These are phyloP conservation scores for Tupaia tana DNA, from an alignment of 2,113 vertebrate genomes.

Conservation along the genomic window DNA sequence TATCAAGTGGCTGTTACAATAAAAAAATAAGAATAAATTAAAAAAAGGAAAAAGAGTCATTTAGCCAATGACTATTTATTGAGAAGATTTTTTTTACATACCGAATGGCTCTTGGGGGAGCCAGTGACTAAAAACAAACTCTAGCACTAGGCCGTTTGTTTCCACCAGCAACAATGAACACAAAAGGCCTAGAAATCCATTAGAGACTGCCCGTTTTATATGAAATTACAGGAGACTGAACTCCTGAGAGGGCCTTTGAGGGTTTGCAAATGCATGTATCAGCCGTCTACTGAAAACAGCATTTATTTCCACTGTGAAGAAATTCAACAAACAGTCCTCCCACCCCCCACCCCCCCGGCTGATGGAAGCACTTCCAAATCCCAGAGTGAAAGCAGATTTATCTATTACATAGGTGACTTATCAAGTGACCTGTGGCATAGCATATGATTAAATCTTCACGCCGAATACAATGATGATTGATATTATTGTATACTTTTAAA, in stretches of 20 bases:
- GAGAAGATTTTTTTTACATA: constrained; percentile 30
- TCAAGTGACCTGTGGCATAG: not conserved
- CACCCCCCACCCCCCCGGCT: no score
- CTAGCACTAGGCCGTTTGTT: not conserved
- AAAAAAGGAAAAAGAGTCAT: not conserved
- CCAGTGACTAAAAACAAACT: not conserved
- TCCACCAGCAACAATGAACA: not conserved
- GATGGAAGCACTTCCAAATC: not conserved
- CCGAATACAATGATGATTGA: not conserved
- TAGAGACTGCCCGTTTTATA: not conserved
- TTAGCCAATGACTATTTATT: not conserved
- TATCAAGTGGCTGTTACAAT: not conserved
- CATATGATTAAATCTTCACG: not conserved
- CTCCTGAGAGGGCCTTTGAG: not conserved
- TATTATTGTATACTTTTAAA: not conserved
- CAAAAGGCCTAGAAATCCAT: not conserved
- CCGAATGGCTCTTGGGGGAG: not conserved
- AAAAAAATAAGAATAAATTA: not conserved
- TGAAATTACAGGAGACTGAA: not conserved
- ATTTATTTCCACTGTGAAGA: not conserved
- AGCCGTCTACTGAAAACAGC: not conserved
- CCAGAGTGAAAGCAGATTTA: not conserved
- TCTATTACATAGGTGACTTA: not conserved
- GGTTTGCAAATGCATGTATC: not conserved
- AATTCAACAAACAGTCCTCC: not conserved